Evolutionary conservation across 2,888 invertebrate species (phyloP).

Genomic region (Gibbula magus): DNA sequence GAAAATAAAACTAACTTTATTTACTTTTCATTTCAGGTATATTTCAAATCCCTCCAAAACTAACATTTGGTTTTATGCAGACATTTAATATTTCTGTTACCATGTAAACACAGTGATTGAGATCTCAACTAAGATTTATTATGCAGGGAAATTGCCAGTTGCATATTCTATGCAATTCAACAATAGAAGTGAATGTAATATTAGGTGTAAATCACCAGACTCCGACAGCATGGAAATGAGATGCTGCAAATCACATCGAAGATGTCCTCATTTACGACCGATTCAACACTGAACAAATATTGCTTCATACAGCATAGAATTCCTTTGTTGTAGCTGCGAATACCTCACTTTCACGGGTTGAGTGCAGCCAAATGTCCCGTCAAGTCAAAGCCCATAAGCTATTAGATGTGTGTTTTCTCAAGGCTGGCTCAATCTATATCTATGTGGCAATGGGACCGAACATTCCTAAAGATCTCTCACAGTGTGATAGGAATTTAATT

Average conservation of each 20-base stretch:
- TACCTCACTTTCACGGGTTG: neutral
- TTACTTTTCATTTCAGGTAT: too few relatives aligned
- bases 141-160: too few relatives aligned
- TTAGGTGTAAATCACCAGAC: neutral
- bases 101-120: too few relatives aligned
- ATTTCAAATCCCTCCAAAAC: too few relatives aligned
- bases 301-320: neutral
- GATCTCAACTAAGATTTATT: too few relatives aligned
- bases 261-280: neutral
- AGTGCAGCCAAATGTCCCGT: neutral
- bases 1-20: too few relatives aligned
- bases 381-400: slow-evolving; percentile 4
- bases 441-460: neutral
- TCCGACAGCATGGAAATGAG: neutral
- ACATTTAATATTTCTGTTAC: too few relatives aligned
- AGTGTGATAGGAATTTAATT: slow-evolving; percentile 20
- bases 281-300: slow-evolving; percentile 15
- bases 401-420: slow-evolving; percentile 15
- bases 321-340: neutral
- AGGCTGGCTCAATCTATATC: slow-evolving; percentile 2
- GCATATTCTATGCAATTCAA: too few relatives aligned
- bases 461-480: slow-evolving; percentile 1
- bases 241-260: neutral
- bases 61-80: too few relatives aligned
- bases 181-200: neutral